A percentile compares a stretch with the other conserved stretches of the same genome.
These are phyloP conservation scores for Cherax destructor DNA, from an alignment of 1,140 invertebrate species.

Conservation along the genomic window DNA sequence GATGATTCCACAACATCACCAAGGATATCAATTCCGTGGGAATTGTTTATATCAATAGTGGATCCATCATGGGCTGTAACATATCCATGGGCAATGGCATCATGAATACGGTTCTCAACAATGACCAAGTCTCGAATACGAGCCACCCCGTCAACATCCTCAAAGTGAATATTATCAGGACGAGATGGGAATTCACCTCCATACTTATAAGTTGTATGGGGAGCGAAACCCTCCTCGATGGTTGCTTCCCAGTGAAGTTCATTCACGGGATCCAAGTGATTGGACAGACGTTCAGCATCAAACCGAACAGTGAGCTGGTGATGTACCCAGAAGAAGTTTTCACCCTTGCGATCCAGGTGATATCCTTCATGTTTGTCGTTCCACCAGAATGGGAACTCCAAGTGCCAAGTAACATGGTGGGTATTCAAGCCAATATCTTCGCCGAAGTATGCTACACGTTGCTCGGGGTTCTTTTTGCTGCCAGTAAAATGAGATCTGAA, in stretches of 20 bases:
- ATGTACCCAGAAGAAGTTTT: slow-evolving; percentile 52
- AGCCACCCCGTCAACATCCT: slow-evolving; percentile 37
- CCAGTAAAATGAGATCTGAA: slow-evolving; percentile 9
- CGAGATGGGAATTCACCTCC: slow-evolving; percentile 42
- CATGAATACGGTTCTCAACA: slow-evolving; percentile 25
- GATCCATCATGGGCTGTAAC: slow-evolving; percentile 2
- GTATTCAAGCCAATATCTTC: slow-evolving; percentile 45
- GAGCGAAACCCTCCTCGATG: slow-evolving; percentile 33
- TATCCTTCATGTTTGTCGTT: not conserved
- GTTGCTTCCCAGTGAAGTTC: slow-evolving; percentile 37
- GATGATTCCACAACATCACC: slow-evolving; percentile 53
- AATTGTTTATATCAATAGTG: slow-evolving; percentile 17
- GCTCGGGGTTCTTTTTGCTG: slow-evolving; percentile 23
- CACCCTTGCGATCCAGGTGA: slow-evolving; percentile 41
- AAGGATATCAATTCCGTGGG: slow-evolving; percentile 32
- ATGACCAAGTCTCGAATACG: slow-evolving; percentile 14
- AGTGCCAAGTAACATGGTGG: slow-evolving; percentile 43
- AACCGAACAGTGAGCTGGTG: slow-evolving; percentile 43
- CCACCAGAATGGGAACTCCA: slow-evolving; percentile 41
- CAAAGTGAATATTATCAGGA: slow-evolving; percentile 21
- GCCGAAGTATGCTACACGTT: slow-evolving; percentile 41
- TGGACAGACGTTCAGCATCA: slow-evolving; percentile 43
- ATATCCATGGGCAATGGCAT: slow-evolving; percentile 40
- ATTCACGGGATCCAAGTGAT: slow-evolving; percentile 17
- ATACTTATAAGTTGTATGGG: slow-evolving; percentile 40